These are phyloP conservation scores for Salmo trutta DNA, from an alignment of 2,797 vertebrate species.

Conservation along the genomic window DNA sequence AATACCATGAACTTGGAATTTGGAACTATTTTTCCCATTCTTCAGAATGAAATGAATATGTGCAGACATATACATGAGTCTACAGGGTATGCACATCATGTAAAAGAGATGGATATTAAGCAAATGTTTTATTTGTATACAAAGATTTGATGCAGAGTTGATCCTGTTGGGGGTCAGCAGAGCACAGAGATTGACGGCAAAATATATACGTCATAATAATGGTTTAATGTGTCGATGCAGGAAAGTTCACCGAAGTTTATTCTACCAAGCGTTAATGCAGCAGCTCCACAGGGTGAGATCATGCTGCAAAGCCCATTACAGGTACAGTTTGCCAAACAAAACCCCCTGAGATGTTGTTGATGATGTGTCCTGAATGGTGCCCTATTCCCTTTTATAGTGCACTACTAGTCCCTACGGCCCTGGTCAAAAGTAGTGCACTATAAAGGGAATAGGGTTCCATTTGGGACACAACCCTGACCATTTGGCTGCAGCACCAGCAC, in stretches of 20 bases:
- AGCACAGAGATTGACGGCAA: neutral
- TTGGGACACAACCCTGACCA: neutral
- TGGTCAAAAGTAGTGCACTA: neutral
- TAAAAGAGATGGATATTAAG: slow-evolving; percentile 2
- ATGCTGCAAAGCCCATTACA: slow-evolving; percentile 38
- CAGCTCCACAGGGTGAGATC: slow-evolving; percentile 38
- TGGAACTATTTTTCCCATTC: slow-evolving; percentile 9
- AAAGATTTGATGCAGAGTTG: slow-evolving; percentile 13
- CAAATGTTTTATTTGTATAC: neutral
- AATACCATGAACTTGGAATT: neutral
- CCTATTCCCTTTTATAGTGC: too few relatives aligned
- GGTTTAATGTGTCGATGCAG: slow-evolving; percentile 17
- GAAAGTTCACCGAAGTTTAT: slow-evolving; percentile 40
- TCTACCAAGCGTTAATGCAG: slow-evolving; percentile 46
- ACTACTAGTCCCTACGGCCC: neutral
- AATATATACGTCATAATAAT: slow-evolving; percentile 23
- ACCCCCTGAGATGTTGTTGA: slow-evolving; percentile 13
- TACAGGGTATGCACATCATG: neutral
- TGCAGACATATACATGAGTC: slow-evolving; percentile 12
- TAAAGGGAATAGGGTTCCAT: neutral
- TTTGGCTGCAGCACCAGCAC: neutral
- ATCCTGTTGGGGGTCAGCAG: slow-evolving; percentile 30
- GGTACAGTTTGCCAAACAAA: slow-evolving; percentile 37
- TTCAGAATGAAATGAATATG: slow-evolving; percentile 36
- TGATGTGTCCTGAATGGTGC: neutral